These are phyloP conservation scores for Pelusios castaneus DNA, from an alignment of 2,113 vertebrate genomes.

Conservation along the genomic window DNA sequence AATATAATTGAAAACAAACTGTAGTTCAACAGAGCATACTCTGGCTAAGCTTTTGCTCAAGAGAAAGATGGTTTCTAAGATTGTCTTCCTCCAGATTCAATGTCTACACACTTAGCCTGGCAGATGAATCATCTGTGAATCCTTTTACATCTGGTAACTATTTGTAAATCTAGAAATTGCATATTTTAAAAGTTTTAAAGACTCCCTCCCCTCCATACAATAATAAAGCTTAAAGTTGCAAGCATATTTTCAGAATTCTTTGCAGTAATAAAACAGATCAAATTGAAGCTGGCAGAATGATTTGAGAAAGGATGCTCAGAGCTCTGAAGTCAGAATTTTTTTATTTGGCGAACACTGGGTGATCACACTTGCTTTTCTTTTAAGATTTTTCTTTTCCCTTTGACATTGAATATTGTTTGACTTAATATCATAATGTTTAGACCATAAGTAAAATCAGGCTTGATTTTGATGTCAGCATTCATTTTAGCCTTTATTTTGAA, in stretches of 20 bases:
- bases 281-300: constrained; percentile 52
- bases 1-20: constrained; percentile 85
- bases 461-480: background rate
- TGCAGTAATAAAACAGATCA: constrained; percentile 70
- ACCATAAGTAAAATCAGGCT: background rate
- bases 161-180: constrained; percentile 82
- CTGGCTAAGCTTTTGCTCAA: constrained; percentile 58
- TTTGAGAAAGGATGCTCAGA: constrained; percentile 2
- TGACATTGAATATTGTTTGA: background rate
- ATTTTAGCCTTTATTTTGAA: constrained; percentile 7
- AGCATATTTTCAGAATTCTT: constrained; percentile 71
- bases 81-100: constrained; percentile 74
- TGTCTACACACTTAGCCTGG: constrained; percentile 84
- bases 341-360: background rate
- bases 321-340: constrained; percentile 34
- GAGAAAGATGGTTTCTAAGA: constrained; percentile 67
- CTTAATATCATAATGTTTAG: background rate
- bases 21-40: constrained; percentile 51
- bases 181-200: constrained; percentile 58
- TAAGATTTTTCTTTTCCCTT: constrained; percentile 1
- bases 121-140: constrained; percentile 83
- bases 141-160: constrained; percentile 88
- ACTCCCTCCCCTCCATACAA: background rate
- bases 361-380: background rate
- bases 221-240: constrained; percentile 73